These are phyloP conservation scores for Ferrisia virgata DNA, from an alignment of 2,888 invertebrate genomes.

Conservation along the genomic window DNA sequence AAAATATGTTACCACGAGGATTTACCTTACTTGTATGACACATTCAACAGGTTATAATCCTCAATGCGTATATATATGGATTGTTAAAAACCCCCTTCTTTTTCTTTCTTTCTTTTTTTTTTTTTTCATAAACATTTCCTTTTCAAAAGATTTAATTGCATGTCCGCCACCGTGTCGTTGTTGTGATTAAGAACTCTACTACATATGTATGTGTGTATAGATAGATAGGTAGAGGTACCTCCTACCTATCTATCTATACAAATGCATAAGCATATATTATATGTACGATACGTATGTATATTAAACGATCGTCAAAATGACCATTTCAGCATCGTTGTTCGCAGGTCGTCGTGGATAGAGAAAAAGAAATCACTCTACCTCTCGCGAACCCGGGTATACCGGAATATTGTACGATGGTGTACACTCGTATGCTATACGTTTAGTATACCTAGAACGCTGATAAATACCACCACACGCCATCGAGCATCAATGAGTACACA, in stretches of 20 bases:
- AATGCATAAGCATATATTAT: too few species aligned
- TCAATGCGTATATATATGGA: background rate
- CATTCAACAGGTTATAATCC: constrained; percentile 17
- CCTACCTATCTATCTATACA: too few species aligned
- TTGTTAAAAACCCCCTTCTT: background rate
- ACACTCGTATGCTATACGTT: background rate
- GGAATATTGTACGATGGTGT: too few species aligned
- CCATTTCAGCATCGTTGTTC: too few species aligned
- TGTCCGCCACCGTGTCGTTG: too few species aligned
- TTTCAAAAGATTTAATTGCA: background rate
- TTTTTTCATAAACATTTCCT: background rate
- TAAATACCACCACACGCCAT: background rate
- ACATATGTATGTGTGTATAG: background rate
- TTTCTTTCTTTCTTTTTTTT: background rate
- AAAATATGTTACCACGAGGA: background rate
- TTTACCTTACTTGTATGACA: background rate
- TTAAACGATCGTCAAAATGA: too few species aligned
- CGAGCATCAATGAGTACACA: constrained; percentile 19
- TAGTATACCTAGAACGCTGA: background rate
- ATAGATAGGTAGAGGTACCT: background rate
- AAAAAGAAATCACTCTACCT: background rate
- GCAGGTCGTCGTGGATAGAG: too few species aligned
- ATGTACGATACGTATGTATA: too few species aligned
- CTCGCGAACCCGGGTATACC: too few species aligned
- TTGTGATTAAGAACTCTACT: too few species aligned